Evolutionary conservation across 2,797 vertebrate genomes (phyloP).

Genomic region (Lepidocolaptes lacrymiger): DNA sequence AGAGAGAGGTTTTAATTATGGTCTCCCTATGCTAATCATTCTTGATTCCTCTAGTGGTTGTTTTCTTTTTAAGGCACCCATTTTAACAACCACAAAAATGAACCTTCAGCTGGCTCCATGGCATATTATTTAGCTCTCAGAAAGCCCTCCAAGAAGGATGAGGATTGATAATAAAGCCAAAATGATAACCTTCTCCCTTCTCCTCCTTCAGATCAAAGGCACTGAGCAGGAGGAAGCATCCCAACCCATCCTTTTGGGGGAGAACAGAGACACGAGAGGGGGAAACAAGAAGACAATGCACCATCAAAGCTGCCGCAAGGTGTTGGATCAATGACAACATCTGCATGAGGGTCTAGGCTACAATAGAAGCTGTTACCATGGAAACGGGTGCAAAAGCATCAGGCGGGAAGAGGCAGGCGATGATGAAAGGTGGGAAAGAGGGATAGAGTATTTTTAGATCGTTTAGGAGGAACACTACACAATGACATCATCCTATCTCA

Average conservation of each 20-base stretch:
- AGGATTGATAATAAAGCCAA: conserved; percentile 15
- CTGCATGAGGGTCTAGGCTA: conserved; percentile 72
- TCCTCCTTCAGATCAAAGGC: background rate
- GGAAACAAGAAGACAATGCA: conserved; percentile 53
- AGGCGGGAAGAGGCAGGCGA: conserved; percentile 32
- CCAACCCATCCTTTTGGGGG: background rate
- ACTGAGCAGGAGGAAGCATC: background rate
- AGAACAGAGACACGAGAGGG: background rate
- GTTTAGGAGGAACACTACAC: conserved; percentile 40
- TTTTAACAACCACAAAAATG: background rate
- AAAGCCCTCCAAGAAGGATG: conserved; percentile 40
- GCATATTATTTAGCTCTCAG: background rate
- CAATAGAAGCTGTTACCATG: conserved; percentile 76
- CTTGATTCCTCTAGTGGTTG: background rate
- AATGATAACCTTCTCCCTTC: background rate
- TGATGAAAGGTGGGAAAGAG: conserved; percentile 67
- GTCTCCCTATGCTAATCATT: background rate
- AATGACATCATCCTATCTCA: conserved; percentile 63
- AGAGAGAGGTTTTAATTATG: background rate
- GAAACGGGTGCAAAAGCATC: conserved; percentile 72
- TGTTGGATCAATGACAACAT: conserved; percentile 68
- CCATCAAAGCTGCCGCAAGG: conserved; percentile 70
- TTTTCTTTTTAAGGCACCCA: background rate
- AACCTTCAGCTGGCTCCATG: background rate
- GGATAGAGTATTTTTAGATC: conserved; percentile 65